Base-by-base conservation (phyloP, 2,113 vertebrate genomes). In the Abramis brama region DNA sequence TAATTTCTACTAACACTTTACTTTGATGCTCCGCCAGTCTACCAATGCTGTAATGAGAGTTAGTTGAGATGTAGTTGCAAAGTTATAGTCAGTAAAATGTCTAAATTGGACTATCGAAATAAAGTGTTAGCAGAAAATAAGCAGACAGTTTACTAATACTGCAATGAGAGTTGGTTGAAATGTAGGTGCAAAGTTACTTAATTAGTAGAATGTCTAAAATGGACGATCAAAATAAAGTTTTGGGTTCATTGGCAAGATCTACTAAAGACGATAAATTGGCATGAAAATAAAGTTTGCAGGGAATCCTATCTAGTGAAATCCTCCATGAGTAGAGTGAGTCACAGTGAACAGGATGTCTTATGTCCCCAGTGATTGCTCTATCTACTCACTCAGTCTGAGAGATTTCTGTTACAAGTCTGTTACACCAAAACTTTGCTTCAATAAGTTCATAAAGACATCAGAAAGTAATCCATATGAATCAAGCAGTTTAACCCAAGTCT, bases 241-340 rank as follows among this genome's bases (percentile, higher is more conserved):
- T 25, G 3, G 33, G 55, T n/a, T 60, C 30, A 36, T 19, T 25
- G 23, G 5, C 43, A 47, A 25, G 1, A 74, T n/a, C 39, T 23
- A 25, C 13, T 8, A 79, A 60, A 79, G 17, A 43, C 21, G 11
- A 74, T 74, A 74, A 47, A 25, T 43, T 74, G 39, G 68, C 23
- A 47, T 8, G 57, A 25, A 57, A 60, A 60, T 17, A 17, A 1
- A 39, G 77, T 25, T 79, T 39, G 33, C 23, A 79, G 57, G 55
- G 12, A 43, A 39, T 13, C 36, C 33, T 79, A 33, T n/a, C 27
- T 23, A 13, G 36, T 78, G 19, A 36, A 33, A 57, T 47, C 43
- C 30, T 47, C 6, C 12, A 23, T 15, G 74, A 25, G 73, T 25
- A 62, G 57, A n/a, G 71, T 85, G 83, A 85, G 83, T 85, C 74